Evolutionary conservation across 2,797 vertebrate species (phyloP).

Genomic region (Coregonus sp.): DNA sequence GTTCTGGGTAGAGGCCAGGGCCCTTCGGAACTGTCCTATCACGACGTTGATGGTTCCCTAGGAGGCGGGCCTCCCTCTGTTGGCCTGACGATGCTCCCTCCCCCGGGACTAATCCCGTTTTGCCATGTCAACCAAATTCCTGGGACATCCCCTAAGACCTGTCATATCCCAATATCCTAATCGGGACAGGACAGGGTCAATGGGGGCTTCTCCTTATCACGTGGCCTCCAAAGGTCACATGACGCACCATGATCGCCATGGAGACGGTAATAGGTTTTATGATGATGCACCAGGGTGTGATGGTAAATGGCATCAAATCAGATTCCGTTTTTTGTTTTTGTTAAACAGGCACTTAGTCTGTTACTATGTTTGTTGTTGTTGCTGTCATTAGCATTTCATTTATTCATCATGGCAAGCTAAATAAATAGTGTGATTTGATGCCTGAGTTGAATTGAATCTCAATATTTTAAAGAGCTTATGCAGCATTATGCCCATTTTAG

Average conservation of each 20-base stretch:
- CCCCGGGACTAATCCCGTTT: conserved; percentile 52
- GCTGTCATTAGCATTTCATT: background rate
- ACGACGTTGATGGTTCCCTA: background rate
- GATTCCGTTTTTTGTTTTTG: too few relatives aligned
- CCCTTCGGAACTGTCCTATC: background rate
- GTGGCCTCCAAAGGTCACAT: too few relatives aligned
- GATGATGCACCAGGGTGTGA: too few relatives aligned
- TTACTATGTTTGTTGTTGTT: too few relatives aligned
- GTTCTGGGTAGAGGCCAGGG: background rate
- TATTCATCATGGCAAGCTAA: background rate
- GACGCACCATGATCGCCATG: too few relatives aligned
- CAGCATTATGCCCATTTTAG: background rate
- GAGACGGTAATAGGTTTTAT: too few relatives aligned
- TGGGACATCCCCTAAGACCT: too few relatives aligned
- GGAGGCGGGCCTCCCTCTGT: background rate
- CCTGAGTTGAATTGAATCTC: background rate
- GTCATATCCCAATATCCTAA: too few relatives aligned
- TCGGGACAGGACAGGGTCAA: too few relatives aligned
- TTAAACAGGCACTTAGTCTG: too few relatives aligned
- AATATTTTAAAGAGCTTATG: background rate
- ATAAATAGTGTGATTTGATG: background rate
- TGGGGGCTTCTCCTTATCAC: too few relatives aligned
- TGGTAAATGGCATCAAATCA: too few relatives aligned
- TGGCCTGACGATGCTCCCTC: conserved; percentile 21
- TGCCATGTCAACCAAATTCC: conserved; percentile 19